Evolutionary conservation across 2,888 invertebrate species (phyloP), one percentile per base, ranked within the genome.

Genomic region (Leucoma salicis): DNA sequence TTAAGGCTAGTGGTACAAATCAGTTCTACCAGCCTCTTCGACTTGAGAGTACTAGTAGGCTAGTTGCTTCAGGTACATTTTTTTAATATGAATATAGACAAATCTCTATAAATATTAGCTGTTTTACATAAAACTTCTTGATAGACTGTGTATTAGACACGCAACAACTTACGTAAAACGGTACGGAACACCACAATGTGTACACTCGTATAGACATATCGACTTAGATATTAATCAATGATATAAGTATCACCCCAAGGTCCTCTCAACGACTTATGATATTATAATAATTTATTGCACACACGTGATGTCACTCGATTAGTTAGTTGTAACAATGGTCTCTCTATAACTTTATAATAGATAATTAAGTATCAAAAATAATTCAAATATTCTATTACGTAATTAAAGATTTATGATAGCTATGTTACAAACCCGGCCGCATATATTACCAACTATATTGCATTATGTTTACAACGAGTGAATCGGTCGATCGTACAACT

Each of bases 331-430:
- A 70, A 67, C 59, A 68, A 63, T 66, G 66, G 60, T 70, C 56
- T 66, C 63, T 66, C 52, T 64, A 70, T 61, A 58, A 58, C 66
- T 40, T 66, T 63, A 53, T 55, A 70, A 71, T 70, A 72, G 62
- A 56, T 70, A 72, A 71, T 74, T 74, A 76, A 71, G 78, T 82
- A 82, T 82, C 81, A 81, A 82, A 82, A 81, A 81, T 80, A 81
- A 78, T 72, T 70, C 51, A 61, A 70, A 71, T 72, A 66, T 71
- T 62, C 65, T 68, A 70, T 71, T 68, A 70, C 54, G 58, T 56
- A 59, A 66, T 63, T 63, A 63, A 58, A 61, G 57, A 55, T 61
- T 60, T 62, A 57, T 48, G 54, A 57, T 58, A 68, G 61, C 62
- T 74, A 74, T 71, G 46, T 68, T 71, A 74, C 70, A 72, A 47